These are phyloP conservation scores for Dolichoris vasculosae DNA, from an alignment of 1,140 invertebrate genomes.

Conservation along the genomic window DNA sequence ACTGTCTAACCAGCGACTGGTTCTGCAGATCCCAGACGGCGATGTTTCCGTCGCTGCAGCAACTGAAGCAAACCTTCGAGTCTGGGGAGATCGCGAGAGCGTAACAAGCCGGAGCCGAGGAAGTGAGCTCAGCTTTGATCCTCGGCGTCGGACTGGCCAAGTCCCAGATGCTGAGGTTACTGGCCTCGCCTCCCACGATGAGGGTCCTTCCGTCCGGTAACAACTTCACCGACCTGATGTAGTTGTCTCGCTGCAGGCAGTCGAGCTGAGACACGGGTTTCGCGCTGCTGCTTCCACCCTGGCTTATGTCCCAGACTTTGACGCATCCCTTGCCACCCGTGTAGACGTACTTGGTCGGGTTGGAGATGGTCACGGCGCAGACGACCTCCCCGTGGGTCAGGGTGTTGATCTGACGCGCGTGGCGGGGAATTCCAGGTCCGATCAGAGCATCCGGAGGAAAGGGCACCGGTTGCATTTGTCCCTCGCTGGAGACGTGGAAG, in stretches of 20 bases:
- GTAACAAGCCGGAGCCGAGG: conserved; percentile 97
- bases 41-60: conserved; percentile 96
- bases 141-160: conserved; percentile 91
- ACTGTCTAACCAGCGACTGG: conserved; percentile 94
- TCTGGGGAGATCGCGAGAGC: conserved; percentile 97
- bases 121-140: conserved; percentile 95
- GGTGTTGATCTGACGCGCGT: conserved; percentile 92
- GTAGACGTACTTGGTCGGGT: conserved; percentile 95
- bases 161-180: conserved; percentile 97
- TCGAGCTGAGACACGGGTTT: conserved; percentile 92
- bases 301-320: conserved; percentile 95
- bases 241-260: conserved; percentile 97
- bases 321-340: conserved; percentile 99
- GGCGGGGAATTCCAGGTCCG: conserved; percentile 94
- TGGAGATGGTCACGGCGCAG: conserved; percentile 93
- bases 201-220: conserved; percentile 96
- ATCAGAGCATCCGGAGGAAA: conserved; percentile 96
- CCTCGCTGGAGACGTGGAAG: conserved; percentile 92
- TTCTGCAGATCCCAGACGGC: conserved; percentile 97
- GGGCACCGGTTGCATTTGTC: conserved; percentile 94
- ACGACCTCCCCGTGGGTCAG: conserved; percentile 94
- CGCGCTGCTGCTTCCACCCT: conserved; percentile 84
- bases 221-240: conserved; percentile 97
- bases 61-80: conserved; percentile 97
- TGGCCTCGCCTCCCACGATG: conserved; percentile 98